A percentile compares a stretch with the other conserved stretches of the same genome.
These are phyloP conservation scores for Raja brachyura DNA, from an alignment of 2,113 vertebrate species.

Conservation along the genomic window DNA sequence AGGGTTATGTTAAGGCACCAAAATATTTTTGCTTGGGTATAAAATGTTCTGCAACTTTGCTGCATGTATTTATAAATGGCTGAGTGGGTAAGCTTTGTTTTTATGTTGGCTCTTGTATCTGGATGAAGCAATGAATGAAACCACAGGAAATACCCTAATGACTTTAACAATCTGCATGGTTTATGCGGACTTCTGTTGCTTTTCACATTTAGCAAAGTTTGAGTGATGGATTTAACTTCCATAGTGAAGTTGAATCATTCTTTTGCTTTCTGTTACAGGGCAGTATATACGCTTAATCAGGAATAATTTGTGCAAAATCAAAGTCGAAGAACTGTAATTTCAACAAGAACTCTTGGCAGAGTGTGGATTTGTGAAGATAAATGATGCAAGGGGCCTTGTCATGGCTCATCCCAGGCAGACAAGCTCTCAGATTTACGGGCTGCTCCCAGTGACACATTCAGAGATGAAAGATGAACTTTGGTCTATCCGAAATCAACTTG, in stretches of 20 bases:
- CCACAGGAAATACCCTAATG: background rate
- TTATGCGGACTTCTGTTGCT: background rate
- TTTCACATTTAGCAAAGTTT: background rate
- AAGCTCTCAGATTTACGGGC: too few relatives aligned
- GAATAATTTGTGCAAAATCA: background rate
- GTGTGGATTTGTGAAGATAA: too few relatives aligned
- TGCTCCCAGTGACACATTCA: too few relatives aligned
- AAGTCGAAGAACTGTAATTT: background rate
- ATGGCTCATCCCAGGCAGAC: too few relatives aligned
- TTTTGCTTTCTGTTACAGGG: background rate
- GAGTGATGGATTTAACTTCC: background rate
- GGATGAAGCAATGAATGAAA: background rate
- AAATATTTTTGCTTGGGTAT: background rate
- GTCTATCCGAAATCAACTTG: too few relatives aligned
- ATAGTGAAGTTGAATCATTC: background rate
- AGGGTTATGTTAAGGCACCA: background rate
- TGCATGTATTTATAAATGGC: background rate
- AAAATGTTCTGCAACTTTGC: background rate
- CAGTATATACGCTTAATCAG: background rate
- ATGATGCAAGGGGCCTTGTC: too few relatives aligned
- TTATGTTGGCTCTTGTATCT: background rate
- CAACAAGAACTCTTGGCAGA: background rate
- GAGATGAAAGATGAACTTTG: too few relatives aligned
- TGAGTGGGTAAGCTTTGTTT: background rate
- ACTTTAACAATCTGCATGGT: background rate